Evolutionary conservation across 1,140 invertebrate genomes (phyloP).

Genomic region (Macrobrachium rosenbergii): DNA sequence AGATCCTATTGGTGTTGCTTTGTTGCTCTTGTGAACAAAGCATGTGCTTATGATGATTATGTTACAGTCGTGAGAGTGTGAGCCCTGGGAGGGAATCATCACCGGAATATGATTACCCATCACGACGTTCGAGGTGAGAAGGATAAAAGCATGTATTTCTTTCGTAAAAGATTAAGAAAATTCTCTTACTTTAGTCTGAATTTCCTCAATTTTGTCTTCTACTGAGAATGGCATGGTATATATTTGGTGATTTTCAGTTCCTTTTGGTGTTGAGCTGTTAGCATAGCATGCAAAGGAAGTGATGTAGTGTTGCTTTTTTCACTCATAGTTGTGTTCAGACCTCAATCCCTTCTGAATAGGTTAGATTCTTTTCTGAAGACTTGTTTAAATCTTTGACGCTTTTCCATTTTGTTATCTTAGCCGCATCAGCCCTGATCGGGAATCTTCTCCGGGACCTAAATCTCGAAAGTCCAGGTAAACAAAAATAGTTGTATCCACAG

Average conservation of each 20-base stretch:
- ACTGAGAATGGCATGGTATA: no score
- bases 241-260: no score
- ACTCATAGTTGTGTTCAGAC: no score
- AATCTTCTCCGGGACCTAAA: constrained; percentile 64
- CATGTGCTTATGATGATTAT: constrained; percentile 48
- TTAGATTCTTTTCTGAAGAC: no score
- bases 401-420: constrained; percentile 63
- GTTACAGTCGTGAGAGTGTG: constrained; percentile 67
- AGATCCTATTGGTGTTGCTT: no score
- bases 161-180: neutral
- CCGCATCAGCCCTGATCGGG: constrained; percentile 66
- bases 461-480: constrained; percentile 66
- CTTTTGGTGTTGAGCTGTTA: constrained; percentile 10
- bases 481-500: neutral
- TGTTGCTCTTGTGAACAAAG: constrained; percentile 15
- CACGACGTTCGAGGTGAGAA: constrained; percentile 70
- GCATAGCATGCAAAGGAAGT: constrained; percentile 12
- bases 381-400: neutral
- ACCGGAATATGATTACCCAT: constrained; percentile 70
- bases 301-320: constrained; percentile 20
- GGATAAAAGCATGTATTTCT: neutral
- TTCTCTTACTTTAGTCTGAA: no score
- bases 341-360: no score
- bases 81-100: constrained; percentile 69
- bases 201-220: no score